Percentiles rank a stretch among this genome's conserved stretches.
These are phyloP conservation scores for Drosophila setifemur DNA, from an alignment of 1,140 invertebrate genomes.

Conservation along the genomic window DNA sequence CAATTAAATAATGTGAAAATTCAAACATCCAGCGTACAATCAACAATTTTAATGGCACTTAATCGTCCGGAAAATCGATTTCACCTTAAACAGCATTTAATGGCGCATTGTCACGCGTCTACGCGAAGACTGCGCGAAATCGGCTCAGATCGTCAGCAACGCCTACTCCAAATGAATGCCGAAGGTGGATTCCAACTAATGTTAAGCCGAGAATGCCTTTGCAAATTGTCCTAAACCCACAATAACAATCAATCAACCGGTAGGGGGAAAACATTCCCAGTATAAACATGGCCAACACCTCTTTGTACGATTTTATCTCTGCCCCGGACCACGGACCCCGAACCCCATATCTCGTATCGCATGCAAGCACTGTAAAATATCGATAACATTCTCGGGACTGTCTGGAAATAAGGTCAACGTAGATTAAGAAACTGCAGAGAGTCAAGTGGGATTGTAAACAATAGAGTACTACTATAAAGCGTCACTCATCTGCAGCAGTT, in stretches of 20 bases:
- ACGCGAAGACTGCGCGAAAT: slow-evolving; percentile 36
- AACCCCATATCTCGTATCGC: slow-evolving; percentile 22
- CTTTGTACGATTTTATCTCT: background rate
- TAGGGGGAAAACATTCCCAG: slow-evolving; percentile 6
- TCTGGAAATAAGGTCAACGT: slow-evolving; percentile 16
- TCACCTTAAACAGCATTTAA: slow-evolving; percentile 56
- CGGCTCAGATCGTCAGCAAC: slow-evolving; percentile 25
- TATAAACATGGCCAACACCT: slow-evolving; percentile 21
- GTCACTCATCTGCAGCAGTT: too few relatives aligned
- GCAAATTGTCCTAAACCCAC: background rate
- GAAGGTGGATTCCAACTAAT: background rate
- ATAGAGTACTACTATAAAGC: background rate
- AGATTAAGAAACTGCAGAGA: slow-evolving; percentile 21
- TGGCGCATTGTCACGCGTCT: slow-evolving; percentile 55
- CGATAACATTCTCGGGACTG: slow-evolving; percentile 21
- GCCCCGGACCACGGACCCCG: too few relatives aligned
- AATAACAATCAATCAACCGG: slow-evolving; percentile 17
- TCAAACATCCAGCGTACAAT: slow-evolving; percentile 14
- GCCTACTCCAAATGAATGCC: slow-evolving; percentile 10
- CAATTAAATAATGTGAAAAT: slow-evolving; percentile 24
- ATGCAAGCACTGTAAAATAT: slow-evolving; percentile 34
- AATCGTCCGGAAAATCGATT: slow-evolving; percentile 68
- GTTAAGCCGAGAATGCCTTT: background rate
- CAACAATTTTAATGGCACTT: slow-evolving; percentile 18
- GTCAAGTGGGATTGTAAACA: background rate